These are phyloP conservation scores for Ectemnius cavifrons DNA, from an alignment of 2,888 invertebrate genomes.

Conservation along the genomic window DNA sequence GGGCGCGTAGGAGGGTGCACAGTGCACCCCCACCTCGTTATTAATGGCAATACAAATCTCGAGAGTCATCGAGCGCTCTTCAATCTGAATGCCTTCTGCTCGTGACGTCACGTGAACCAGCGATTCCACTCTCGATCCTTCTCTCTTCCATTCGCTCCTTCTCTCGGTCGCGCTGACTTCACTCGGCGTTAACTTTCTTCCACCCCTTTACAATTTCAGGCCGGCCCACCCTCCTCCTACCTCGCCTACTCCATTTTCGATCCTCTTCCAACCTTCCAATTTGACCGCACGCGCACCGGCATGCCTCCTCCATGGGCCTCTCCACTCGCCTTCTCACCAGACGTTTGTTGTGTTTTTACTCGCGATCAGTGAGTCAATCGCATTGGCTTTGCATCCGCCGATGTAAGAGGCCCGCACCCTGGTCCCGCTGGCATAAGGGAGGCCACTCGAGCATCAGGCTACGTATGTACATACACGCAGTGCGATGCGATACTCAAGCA, in stretches of 20 bases:
- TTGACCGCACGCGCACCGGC: background rate
- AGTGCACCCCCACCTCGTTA: constrained; percentile 71
- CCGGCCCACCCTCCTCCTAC: background rate
- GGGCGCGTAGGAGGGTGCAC: constrained; percentile 30
- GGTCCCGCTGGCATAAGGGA: constrained; percentile 39
- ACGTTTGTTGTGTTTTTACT: constrained; percentile 74
- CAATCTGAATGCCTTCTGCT: constrained; percentile 78
- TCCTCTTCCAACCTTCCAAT: background rate
- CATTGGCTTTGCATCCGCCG: constrained; percentile 59
- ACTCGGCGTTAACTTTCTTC: background rate
- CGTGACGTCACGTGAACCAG: constrained; percentile 73
- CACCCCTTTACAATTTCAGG: background rate
- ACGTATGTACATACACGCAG: constrained; percentile 6
- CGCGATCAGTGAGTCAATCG: constrained; percentile 76
- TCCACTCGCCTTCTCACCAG: constrained; percentile 35
- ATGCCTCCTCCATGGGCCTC: background rate
- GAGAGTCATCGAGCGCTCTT: constrained; percentile 78
- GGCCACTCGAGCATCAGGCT: constrained; percentile 56
- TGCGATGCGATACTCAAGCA: constrained; percentile 21
- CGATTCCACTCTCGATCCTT: constrained; percentile 39
- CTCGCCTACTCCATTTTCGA: constrained; percentile 7
- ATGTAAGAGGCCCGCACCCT: constrained; percentile 51
- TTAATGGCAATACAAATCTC: constrained; percentile 78
- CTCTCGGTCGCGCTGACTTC: background rate
- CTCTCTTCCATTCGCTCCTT: constrained; percentile 6